Evolutionary conservation across 2,797 vertebrate species (phyloP), one percentile per base, ranked within the genome.

Genomic region (Decapterus maruadsi): DNA sequence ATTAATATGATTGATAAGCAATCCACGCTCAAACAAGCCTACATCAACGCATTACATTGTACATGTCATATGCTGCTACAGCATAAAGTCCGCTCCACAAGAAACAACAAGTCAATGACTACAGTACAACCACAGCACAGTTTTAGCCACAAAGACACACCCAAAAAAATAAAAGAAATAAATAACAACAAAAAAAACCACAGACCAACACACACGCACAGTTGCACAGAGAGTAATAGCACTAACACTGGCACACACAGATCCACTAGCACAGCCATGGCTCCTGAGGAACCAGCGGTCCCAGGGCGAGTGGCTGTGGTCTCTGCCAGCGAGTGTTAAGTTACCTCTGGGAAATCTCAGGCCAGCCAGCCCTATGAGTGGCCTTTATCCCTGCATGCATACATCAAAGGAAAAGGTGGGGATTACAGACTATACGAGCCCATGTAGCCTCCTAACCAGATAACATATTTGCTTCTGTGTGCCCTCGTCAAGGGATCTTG

Each of bases 331-430:
- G 85, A 92, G 92, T 91, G 93, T 95, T 95, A 94, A 93, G 92
- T 94, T 94, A 94, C 95, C 95, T 96, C 95, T 87, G 94, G 92
- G 92, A 94, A 93, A 94, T 91, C 87, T 94, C 94, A 93, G 94
- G 92, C 93, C 94, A 90, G 94, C 92, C 94, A 92, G 94, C 93
- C 94, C 93, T 94, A 95, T 94, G 94, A 94, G 86, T 94, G 93
- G 94, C 93, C 94, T 94, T 93, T 95, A 95, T 94, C 93, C 94
- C 95, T 96, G 95, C 95, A 96, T 96, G 95, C 95, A 95, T 96
- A 95, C 93, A 94, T 94, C 94, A 95, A 94, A 96, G 95, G 95
- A 95, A 93, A 95, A 96, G 95, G 94, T 94, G 87, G 94, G 93
- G 92, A 95, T 96, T 95, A 96, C 94, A 94, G 91, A 95, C 89